Evolutionary conservation across 2,888 invertebrate species (phyloP), one percentile per base, ranked within the genome.

Genomic region (Andricus curvator): DNA sequence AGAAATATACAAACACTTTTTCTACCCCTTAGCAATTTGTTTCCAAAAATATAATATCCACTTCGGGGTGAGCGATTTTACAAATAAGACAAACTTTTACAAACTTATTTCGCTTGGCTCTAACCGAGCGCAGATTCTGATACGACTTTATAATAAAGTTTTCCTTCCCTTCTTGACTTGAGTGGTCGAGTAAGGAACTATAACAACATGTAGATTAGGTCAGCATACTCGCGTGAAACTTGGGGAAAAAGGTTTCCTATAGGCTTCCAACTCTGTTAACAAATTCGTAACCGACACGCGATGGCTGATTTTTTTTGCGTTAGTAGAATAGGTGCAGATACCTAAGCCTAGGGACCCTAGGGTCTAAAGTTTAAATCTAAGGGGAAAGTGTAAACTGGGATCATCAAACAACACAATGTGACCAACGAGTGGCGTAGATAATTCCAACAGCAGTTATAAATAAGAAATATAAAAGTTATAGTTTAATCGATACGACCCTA

Each of bases 401-500:
- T 33, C 51, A 56, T 74, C 44, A 44, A 68, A 56, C 33, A 51
- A 33, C 68, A 68, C 22, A 48, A 48, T 74, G 51, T 25, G 20
- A 56, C 51, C 29, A 56, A 56, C 56, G 29, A 70, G 51, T 48
- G 56, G n/a, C 51, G 29, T 70, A 33, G 25, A 33, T 33, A 74
- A 51, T 51, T 74, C 74, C 15, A 48, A 48, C 15, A 51, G 29
- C 51, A 56, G 51, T 79, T 84, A 82, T 84, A 84, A 83, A 85
- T 82, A 85, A 83, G 78, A 80, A 81, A 80, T 79, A 66, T 81
- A 44, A 56, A n/a, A 62, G 77, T 74, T 81, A 84, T 82, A 82
- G 84, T 80, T 84, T 85, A 86, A 88, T 88, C 88, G 85, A 88
- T 88, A 84, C 80, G 82, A 84, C 83, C 84, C 83, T 87, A 84